Percentiles rank a stretch among this genome's conserved stretches.
Evolutionary conservation across 1,140 invertebrate genomes (phyloP).

Genomic region (Stenopsyche tienmushanensis): DNA sequence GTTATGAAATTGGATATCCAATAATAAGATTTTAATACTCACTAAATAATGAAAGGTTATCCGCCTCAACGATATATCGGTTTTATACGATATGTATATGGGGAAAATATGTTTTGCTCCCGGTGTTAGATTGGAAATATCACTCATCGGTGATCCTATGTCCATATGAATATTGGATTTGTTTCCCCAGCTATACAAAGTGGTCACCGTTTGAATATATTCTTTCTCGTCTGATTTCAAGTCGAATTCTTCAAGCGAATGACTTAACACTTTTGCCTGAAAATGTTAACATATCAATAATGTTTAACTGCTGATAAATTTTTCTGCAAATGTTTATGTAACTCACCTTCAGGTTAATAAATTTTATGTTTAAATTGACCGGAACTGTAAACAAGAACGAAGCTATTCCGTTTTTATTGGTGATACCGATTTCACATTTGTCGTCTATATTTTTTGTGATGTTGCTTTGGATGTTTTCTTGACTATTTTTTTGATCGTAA

Average conservation of each 20-base stretch:
- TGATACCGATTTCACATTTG: slow-evolving; percentile 16
- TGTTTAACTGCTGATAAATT: slow-evolving; percentile 3
- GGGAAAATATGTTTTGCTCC: slow-evolving; percentile 33
- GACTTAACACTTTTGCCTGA: slow-evolving; percentile 30
- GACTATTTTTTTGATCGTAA: background rate
- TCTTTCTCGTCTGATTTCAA: background rate
- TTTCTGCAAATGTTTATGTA: slow-evolving; percentile 6
- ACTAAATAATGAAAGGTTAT: slow-evolving; percentile 37
- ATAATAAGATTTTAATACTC: slow-evolving; percentile 1
- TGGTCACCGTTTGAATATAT: slow-evolving; percentile 11
- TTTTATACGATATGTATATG: slow-evolving; percentile 25
- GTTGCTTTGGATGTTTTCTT: background rate
- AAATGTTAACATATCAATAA: slow-evolving; percentile 21
- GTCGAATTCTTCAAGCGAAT: slow-evolving; percentile 31
- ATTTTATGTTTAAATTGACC: slow-evolving; percentile 14
- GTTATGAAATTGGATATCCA: background rate
- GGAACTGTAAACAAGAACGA: slow-evolving; percentile 28
- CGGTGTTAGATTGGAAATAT: slow-evolving; percentile 1
- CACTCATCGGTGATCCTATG: slow-evolving; percentile 24
- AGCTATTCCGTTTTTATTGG: slow-evolving; percentile 25
- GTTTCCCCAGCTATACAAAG: slow-evolving; percentile 31
- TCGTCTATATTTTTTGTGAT: slow-evolving; percentile 4
- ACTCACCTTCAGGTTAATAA: slow-evolving; percentile 30
- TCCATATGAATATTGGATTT: slow-evolving; percentile 30
- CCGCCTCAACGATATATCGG: slow-evolving; percentile 12